Conservation (phyloP, 53 echinoderm and acorn worm species). For the Stichopus horrens region DNA sequence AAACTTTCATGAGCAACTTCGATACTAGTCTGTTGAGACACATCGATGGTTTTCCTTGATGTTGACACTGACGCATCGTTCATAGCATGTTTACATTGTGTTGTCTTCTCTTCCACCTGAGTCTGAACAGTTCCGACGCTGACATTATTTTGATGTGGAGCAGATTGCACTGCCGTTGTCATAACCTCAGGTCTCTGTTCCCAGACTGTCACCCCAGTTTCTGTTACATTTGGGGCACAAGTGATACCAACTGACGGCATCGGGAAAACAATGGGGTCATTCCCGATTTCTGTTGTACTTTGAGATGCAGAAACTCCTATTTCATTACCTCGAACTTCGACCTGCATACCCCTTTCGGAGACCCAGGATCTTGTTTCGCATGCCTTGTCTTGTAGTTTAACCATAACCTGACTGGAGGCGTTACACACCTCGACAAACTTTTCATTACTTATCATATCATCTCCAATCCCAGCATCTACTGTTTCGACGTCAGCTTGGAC, state of each 20-base stretch:
- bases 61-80: neutral
- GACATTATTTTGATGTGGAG: neutral
- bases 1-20: neutral
- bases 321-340: neutral
- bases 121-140: neutral
- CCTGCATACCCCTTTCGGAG: constrained; percentile 13
- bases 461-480: constrained; percentile 19
- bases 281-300: neutral
- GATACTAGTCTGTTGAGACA: neutral
- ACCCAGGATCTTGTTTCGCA: neutral
- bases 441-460: constrained; percentile 27
- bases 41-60: neutral
- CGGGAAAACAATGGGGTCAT: constrained; percentile 2
- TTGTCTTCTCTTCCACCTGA: constrained; percentile 2
- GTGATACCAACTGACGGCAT: constrained; percentile 2
- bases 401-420: constrained; percentile 14
- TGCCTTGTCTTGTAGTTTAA: neutral
- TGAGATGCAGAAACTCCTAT: neutral
- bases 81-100: constrained; percentile 21
- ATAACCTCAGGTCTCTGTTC: neutral
- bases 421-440: constrained; percentile 35
- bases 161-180: neutral
- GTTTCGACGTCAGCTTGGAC: constrained; percentile 31
- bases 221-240: neutral
- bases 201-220: neutral